Evolutionary conservation across 2,888 invertebrate genomes (phyloP).

Genomic region (Prosapia bicincta): DNA sequence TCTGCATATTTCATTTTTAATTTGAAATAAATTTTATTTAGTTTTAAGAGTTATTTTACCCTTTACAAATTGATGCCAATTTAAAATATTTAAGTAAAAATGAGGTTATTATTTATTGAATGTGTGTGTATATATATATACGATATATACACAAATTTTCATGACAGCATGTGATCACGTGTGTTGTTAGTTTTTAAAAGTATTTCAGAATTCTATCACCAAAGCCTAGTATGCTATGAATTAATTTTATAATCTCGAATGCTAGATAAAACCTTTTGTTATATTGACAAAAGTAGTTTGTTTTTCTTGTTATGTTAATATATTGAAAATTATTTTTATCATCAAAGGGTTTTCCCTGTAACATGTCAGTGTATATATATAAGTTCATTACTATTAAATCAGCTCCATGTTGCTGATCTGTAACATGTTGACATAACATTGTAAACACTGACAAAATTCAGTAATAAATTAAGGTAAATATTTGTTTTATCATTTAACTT

Average conservation of each 20-base stretch:
- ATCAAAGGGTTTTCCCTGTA: not conserved
- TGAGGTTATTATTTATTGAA: not conserved
- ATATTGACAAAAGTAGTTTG: not conserved
- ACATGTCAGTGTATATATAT: not conserved
- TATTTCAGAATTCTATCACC: not conserved
- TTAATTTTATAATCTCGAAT: not conserved
- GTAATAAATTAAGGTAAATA: constrained; percentile 23
- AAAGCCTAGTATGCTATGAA: not conserved
- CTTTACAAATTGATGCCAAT: not conserved
- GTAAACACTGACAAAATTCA: constrained; percentile 19
- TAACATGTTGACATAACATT: not conserved
- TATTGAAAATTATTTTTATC: not conserved
- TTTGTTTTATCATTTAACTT: constrained; percentile 22
- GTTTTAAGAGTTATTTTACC: constrained; percentile 15
- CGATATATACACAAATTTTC: not conserved
- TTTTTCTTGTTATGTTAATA: not conserved
- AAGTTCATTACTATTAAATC: not conserved
- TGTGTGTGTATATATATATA: not conserved
- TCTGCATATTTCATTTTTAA: not conserved
- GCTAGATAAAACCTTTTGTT: not conserved
- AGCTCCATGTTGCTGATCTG: not conserved
- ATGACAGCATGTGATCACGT: not conserved
- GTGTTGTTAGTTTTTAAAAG: not conserved
- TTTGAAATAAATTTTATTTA: constrained; percentile 12
- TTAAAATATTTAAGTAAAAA: not conserved